These are phyloP conservation scores for Catamblyrhynchus diadema DNA, from an alignment of 2,797 vertebrate genomes.

Conservation along the genomic window DNA sequence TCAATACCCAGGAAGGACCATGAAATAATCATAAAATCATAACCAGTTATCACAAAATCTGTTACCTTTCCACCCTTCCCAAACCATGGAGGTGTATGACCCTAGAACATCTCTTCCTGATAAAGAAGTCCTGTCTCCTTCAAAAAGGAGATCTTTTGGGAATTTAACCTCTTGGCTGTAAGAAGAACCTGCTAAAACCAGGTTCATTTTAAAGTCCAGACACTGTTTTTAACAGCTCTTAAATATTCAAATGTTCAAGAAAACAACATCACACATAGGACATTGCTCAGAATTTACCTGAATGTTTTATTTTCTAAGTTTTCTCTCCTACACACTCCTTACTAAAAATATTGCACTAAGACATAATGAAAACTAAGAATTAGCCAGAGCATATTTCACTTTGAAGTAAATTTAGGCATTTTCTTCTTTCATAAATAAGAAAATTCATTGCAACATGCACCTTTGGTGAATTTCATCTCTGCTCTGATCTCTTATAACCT, in stretches of 20 bases:
- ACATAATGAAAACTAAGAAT: not conserved
- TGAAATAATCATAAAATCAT: not conserved
- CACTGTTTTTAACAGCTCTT: not conserved
- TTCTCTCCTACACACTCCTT: not conserved
- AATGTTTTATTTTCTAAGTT: not conserved
- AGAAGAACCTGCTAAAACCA: not conserved
- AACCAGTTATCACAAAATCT: not conserved
- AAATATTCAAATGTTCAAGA: not conserved
- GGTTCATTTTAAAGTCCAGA: not conserved
- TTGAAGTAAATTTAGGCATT: not conserved
- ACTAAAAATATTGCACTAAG: not conserved
- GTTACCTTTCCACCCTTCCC: not conserved
- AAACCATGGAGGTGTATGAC: not conserved
- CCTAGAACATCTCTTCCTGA: not conserved
- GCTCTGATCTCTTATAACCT: not conserved
- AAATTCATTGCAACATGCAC: not conserved
- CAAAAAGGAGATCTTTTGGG: not conserved
- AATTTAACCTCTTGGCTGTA: not conserved
- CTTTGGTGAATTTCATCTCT: not conserved
- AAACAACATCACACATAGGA: not conserved
- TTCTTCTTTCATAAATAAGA: not conserved
- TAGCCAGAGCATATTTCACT: not conserved
- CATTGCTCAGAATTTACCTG: not conserved
- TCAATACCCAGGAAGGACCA: not conserved
- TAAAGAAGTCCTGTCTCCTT: not conserved